Base-by-base conservation (phyloP, 1,140 invertebrate species). In the Pollicipes pollicipes region DNA sequence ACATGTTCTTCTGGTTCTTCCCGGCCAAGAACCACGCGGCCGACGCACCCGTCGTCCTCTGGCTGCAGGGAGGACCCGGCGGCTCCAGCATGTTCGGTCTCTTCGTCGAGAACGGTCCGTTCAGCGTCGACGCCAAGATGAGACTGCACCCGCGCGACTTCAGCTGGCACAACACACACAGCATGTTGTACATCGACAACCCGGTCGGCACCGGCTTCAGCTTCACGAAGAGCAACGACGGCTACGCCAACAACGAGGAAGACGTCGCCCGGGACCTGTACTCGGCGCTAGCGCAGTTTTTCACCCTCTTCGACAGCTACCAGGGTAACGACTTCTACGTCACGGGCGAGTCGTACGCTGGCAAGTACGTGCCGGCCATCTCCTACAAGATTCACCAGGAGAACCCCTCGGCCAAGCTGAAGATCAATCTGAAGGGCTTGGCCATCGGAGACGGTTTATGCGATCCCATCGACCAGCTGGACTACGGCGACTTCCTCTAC, bases 1-100 rank as follows among this genome's bases (percentile, higher is more conserved):
- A 93, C 77, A 83, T 92, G 73, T 93, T 90, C 80, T 93, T 93
- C 78, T 93, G 91, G 91, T 93, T 90, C 75, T 93, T 93, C 77
- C 90, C 90, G 0, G 86, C 89, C 0, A 78, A 80, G 80, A 75
- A 75, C 30, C 72, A 74, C 16, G 73, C 77, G 21, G 77, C 77
- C 58, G 78, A 77, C 30, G 87, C 86, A 2, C 90, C 90, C 0
- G 84, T 93, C 72, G 80, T 93, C 24, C 78, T 94, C 26, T 95
- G 91, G 91, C 83, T 94, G 1, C 90, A 94, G 82, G 91, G 90
- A 69, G 83, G 89, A 16, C 92, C 91, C 0, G 91, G 91, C 0
- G 85, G 86, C 10, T 85, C 88, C 0, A 91, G 90, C 0, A 77
- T 94, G 30, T 90, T 86, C 76, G 91, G 90, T 0, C 79, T 94